Percentiles rank a stretch among this genome's conserved stretches.
Conservation (phyloP, 2,113 vertebrate genomes). For the Pteropus alecto region DNA sequence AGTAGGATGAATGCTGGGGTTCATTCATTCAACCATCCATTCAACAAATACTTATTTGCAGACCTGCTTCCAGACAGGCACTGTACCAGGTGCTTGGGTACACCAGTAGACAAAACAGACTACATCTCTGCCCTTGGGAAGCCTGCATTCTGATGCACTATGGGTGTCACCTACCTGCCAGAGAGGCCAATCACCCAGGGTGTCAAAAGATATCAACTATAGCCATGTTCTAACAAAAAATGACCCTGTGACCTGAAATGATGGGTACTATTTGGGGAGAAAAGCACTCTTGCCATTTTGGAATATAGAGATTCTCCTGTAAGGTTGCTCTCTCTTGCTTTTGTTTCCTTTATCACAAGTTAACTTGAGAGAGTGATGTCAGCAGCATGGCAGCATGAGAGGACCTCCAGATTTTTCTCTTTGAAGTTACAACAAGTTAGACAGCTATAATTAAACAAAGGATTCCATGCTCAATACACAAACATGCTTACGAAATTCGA, state of each 20-base stretch:
- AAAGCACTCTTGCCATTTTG: not conserved
- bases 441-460: not conserved
- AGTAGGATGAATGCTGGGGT: not conserved
- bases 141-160: not conserved
- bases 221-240: not conserved
- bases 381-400: not conserved
- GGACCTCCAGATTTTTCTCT: not conserved
- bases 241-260: not conserved
- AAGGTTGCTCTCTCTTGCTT: not conserved
- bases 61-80: not conserved
- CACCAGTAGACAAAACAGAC: not conserved
- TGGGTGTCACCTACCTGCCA: not conserved
- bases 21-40: not conserved
- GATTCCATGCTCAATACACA: not conserved
- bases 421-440: not conserved
- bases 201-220: not conserved
- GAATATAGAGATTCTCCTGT: not conserved
- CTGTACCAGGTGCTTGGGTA: not conserved
- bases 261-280: not conserved
- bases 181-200: not conserved
- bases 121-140: not conserved
- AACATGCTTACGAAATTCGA: not conserved
- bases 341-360: not conserved
- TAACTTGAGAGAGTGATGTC: not conserved
- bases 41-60: not conserved